A percentile compares a stretch with the other conserved stretches of the same genome.
Evolutionary conservation across 2,797 vertebrate species (phyloP).

Genomic region (Mormyrops attenuatus): DNA sequence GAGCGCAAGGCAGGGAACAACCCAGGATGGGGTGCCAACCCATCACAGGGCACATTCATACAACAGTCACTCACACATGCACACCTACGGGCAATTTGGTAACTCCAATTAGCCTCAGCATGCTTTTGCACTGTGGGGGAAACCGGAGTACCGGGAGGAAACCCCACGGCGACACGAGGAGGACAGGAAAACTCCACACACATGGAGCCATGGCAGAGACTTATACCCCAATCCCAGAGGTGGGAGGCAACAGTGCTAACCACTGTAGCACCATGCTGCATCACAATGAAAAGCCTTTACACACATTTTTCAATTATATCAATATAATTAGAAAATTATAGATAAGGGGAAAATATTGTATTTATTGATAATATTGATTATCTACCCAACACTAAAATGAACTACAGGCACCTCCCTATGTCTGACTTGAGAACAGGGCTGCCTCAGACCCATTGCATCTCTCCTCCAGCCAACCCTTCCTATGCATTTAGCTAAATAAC

Average conservation of each 20-base stretch:
- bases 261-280: not conserved
- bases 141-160: not conserved
- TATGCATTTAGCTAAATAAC: not conserved
- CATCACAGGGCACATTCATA: not conserved
- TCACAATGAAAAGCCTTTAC: not conserved
- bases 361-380: not conserved
- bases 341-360: not conserved
- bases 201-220: not conserved
- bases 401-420: not conserved
- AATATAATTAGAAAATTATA: not conserved
- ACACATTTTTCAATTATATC: not conserved
- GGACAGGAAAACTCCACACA: not conserved
- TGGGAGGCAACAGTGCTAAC: not conserved
- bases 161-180: not conserved
- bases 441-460: not conserved
- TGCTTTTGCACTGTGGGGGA: not conserved
- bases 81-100: not conserved
- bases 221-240: not conserved
- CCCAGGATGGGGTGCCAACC: not conserved
- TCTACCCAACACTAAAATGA: not conserved
- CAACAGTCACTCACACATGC: not conserved
- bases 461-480: not conserved
- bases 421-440: not conserved
- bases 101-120: not conserved
- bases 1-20: not conserved